phyloP scores from a whole-genome alignment of 2,113 vertebrate species.

The Herpetotheres cachinnans region DNA sequence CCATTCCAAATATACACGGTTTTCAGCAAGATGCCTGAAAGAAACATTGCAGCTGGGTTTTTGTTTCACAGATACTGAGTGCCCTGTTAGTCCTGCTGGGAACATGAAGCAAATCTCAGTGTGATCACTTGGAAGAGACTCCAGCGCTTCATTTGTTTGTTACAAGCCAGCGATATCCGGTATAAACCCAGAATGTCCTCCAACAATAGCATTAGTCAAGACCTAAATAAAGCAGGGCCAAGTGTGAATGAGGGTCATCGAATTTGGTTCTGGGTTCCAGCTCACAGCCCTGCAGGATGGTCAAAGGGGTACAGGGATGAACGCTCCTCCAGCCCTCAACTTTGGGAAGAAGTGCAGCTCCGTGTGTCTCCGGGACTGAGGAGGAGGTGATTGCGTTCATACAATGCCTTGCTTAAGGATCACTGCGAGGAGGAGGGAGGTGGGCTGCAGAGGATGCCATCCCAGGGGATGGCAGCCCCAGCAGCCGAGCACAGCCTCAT shows the following conservation, averaged over 20 bases:
- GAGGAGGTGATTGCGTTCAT: accelerated
- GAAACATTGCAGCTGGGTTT: neutral
- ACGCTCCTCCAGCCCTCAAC: accelerated
- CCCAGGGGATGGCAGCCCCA: neutral
- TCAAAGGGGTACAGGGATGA: neutral
- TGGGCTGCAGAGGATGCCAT: neutral
- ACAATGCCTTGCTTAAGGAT: neutral
- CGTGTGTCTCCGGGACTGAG: neutral
- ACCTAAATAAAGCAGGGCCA: neutral
- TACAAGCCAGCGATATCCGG: neutral
- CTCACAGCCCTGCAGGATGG: neutral
- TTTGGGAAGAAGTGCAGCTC: neutral
- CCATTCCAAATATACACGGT: neutral
- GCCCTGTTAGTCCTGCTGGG: neutral
- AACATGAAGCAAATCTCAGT: neutral
- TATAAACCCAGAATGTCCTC: neutral
- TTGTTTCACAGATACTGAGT: neutral
- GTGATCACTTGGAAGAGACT: neutral
- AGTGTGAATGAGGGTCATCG: neutral
- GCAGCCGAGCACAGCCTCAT: neutral
- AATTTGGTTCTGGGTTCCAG: neutral
- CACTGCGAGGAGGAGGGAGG: neutral
- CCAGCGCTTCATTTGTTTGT: neutral
- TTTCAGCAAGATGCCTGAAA: neutral
- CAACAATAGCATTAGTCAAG: neutral